phyloP scores from a whole-genome alignment of 2,113 vertebrate species.

The Phycodurus eques region DNA sequence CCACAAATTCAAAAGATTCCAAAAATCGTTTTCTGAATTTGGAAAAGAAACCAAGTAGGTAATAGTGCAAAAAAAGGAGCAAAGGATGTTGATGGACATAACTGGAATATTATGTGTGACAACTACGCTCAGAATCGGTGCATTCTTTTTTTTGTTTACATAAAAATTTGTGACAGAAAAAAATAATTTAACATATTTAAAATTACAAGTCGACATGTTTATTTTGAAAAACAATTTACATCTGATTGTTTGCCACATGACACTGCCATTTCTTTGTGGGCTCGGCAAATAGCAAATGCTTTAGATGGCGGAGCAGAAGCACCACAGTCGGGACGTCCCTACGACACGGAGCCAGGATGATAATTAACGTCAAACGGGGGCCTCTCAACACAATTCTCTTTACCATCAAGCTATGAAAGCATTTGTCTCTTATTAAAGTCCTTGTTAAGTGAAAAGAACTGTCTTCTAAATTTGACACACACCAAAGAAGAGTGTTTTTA shows the following conservation, averaged over 20 bases:
- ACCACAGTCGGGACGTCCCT: constrained; percentile 47
- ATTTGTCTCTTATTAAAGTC: constrained; percentile 32
- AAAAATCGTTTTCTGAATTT: constrained; percentile 14
- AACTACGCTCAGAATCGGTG: constrained; percentile 50
- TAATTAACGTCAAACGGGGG: not conserved
- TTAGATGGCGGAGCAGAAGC: constrained; percentile 41
- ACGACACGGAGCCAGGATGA: constrained; percentile 26
- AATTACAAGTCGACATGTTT: constrained; percentile 46
- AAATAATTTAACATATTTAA: constrained; percentile 60
- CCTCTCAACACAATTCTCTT: constrained; percentile 34
- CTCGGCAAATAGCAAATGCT: constrained; percentile 47
- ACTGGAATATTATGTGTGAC: constrained; percentile 41
- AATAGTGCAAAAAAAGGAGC: constrained; percentile 79
- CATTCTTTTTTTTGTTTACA: constrained; percentile 44
- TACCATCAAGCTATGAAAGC: constrained; percentile 46
- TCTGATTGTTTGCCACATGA: constrained; percentile 87
- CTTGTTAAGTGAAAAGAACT: not conserved
- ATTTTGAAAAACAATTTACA: constrained; percentile 69
- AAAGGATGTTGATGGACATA: constrained; percentile 39
- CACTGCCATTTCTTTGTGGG: constrained; percentile 38
- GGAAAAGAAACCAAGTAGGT: constrained; percentile 47
- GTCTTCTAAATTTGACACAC: not conserved
- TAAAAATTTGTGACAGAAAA: constrained; percentile 49
- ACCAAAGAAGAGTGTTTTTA: not conserved
- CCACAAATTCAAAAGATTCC: not conserved